Conservation (phyloP, 2,113 vertebrate species). For the Brachionichthys hirsutus region DNA sequence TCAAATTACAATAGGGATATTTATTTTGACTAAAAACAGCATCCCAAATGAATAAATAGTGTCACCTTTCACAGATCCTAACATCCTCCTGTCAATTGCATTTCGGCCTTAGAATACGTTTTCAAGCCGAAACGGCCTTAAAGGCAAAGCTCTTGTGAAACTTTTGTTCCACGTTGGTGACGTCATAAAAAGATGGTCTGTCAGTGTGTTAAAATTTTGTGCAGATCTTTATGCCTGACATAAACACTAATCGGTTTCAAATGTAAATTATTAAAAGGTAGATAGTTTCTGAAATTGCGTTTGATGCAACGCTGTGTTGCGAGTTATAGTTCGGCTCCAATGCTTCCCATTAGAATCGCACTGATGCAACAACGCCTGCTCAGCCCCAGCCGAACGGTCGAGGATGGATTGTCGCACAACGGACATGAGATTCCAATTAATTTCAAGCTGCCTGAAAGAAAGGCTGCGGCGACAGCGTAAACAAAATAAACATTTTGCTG, state of each 20-base stretch:
- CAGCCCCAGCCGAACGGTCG: conserved; percentile 10
- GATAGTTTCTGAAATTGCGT: not conserved
- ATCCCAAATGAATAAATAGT: too few species aligned
- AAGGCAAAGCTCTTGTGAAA: not conserved
- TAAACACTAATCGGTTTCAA: too few species aligned
- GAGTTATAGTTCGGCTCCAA: not conserved
- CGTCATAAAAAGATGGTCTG: too few species aligned
- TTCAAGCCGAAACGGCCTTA: not conserved
- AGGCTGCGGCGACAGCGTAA: conserved; percentile 32
- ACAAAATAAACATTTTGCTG: conserved; percentile 47
- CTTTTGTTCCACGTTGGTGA: not conserved
- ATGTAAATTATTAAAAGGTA: too few species aligned
- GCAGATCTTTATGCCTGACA: too few species aligned
- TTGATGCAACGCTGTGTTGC: not conserved
- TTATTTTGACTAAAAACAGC: too few species aligned
- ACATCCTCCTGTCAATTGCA: too few species aligned
- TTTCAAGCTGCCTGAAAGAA: conserved; percentile 22
- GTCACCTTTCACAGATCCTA: too few species aligned
- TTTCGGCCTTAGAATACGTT: too few species aligned
- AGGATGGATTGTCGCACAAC: conserved; percentile 11
- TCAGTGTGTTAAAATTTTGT: too few species aligned
- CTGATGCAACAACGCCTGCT: not conserved
- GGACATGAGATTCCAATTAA: conserved; percentile 43
- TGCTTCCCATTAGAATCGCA: conserved; percentile 3
- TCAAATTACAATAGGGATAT: too few species aligned